Evolutionary conservation across 1,140 invertebrate species (phyloP), one percentile per base, ranked within the genome.

Genomic region (Camponotus floridanus): DNA sequence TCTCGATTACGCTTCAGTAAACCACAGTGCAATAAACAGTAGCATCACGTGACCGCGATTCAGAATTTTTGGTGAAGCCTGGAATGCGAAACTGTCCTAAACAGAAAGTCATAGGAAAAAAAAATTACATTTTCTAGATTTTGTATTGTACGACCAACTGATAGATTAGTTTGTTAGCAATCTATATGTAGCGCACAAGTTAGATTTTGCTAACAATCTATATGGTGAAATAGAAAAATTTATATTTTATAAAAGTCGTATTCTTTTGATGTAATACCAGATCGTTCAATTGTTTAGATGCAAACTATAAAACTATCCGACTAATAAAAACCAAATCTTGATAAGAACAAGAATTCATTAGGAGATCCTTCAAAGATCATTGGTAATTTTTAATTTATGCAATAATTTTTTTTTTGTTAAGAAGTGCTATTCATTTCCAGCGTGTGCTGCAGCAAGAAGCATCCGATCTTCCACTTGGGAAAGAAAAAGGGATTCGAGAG

Each of bases 21-120:
- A 92, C 92, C 92, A 92, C 92, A 91, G 85, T 92, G 87, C 88
- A 92, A 88, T 91, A 92, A 92, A 92, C 91, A 90, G 91, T 89
- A 92, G 90, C 90, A 64, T 81, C 87, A 83, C 76, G 87, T 73
- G 71, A 67, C 88, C 39, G 55, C 68, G 68, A 81, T 73, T 26
- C 45, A 39, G 45, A 70, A 70, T 80, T 83, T 83, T 83, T 74
- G 39, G 68, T 2, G 9, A 15, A 26, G 15, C 4, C 67, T 73
- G 67, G 39, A 71, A 55, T 18, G 42, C 9, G 31, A 67, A 18
- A 13, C 48, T 51, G 26, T 48, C 26, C 18, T 45, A 48, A 62
- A 6, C 0, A 67, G 8, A 42, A 48, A 15, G 31, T 36, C 13
- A n/a, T 26, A n/a, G n/a, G 31, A 45, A 62, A 15, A 45, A 65